phyloP scores from a whole-genome alignment of 2,888 invertebrate species.

The Gerris lacustris region DNA sequence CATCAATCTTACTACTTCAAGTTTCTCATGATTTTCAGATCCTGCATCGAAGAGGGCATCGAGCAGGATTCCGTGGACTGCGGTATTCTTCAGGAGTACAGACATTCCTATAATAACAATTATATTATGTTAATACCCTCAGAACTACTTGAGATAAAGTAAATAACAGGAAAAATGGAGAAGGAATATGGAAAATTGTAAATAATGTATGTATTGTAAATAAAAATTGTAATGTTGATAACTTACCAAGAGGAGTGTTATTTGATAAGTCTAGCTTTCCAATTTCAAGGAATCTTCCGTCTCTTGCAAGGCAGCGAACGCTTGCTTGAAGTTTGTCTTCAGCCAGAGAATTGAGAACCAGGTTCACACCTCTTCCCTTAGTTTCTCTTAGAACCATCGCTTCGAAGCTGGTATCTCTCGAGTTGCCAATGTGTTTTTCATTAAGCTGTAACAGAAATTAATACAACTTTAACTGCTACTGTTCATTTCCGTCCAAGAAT shows the following conservation, averaged over 20 bases:
- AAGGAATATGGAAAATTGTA: neutral
- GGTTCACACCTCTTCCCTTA: slow-evolving; percentile 79
- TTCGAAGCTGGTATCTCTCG: slow-evolving; percentile 84
- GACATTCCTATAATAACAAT: slow-evolving; percentile 63
- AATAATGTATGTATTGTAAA: no score
- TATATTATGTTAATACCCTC: no score
- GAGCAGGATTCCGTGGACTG: slow-evolving; percentile 92
- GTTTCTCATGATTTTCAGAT: slow-evolving; percentile 52
- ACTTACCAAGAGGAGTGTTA: slow-evolving; percentile 60
- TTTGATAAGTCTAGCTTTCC: slow-evolving; percentile 94
- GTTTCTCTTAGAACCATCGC: slow-evolving; percentile 74
- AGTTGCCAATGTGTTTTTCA: slow-evolving; percentile 75
- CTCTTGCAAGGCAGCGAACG: slow-evolving; percentile 77
- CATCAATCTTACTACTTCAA: slow-evolving; percentile 62
- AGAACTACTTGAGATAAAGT: no score
- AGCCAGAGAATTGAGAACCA: slow-evolving; percentile 91
- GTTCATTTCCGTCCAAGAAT: no score
- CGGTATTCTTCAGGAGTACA: slow-evolving; percentile 88
- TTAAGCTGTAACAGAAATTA: slow-evolving; percentile 43
- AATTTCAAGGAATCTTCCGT: slow-evolving; percentile 94
- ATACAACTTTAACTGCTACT: no score
- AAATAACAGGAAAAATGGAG: neutral
- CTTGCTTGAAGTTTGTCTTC: slow-evolving; percentile 91
- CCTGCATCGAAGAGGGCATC: slow-evolving; percentile 77
- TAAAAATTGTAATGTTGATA: no score